phyloP scores from a whole-genome alignment of 2,113 vertebrate species.

The Saguinus imperator region DNA sequence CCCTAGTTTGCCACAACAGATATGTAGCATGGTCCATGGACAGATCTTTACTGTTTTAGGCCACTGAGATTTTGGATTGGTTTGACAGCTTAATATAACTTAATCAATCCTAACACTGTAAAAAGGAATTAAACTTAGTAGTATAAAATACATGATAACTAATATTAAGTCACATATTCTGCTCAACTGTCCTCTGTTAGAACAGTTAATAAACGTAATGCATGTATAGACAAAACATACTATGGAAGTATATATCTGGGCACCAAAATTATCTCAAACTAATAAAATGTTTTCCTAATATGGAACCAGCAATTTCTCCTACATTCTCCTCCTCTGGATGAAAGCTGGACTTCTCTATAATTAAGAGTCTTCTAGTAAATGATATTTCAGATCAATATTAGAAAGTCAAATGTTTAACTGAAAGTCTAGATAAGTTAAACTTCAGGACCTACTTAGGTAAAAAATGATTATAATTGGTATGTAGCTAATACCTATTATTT shows the following conservation, averaged over 20 bases:
- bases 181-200: neutral
- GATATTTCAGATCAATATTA: neutral
- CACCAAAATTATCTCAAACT: neutral
- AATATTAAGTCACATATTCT: neutral
- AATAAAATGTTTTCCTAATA: neutral
- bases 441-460: neutral
- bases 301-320: neutral
- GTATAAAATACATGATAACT: neutral
- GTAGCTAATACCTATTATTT: neutral
- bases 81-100: neutral
- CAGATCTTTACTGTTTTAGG: neutral
- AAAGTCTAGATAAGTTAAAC: neutral
- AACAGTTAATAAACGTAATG: neutral
- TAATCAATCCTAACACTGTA: neutral
- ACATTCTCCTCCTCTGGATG: neutral
- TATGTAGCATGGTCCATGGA: neutral
- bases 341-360: neutral
- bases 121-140: neutral
- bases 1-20: neutral
- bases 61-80: neutral
- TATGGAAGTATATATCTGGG: neutral
- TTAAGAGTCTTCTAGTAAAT: neutral
- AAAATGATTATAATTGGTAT: neutral
- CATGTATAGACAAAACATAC: neutral
- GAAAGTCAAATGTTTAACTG: neutral